Evolutionary conservation across 1,140 invertebrate species (phyloP).

Genomic region (Periplaneta americana): DNA sequence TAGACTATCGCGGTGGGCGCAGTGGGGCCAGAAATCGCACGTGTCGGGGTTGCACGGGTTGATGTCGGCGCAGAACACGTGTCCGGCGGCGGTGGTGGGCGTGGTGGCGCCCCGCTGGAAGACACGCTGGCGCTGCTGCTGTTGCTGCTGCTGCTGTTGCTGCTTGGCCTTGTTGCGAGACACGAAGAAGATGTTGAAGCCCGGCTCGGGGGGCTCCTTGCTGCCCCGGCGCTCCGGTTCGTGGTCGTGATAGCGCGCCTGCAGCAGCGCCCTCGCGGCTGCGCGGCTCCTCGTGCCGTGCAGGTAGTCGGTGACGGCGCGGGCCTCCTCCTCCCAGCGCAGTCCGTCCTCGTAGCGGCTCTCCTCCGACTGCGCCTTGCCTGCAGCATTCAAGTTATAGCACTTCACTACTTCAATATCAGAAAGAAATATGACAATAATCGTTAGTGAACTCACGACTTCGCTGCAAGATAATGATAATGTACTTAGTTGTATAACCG

Average conservation of each 20-base stretch:
- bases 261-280: slow-evolving; percentile 40
- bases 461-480: too few relatives aligned
- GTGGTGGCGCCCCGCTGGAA: slow-evolving; percentile 44
- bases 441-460: too few relatives aligned
- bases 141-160: slow-evolving; percentile 28
- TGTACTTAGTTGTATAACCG: too few relatives aligned
- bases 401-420: too few relatives aligned
- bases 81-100: slow-evolving; percentile 27
- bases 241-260: slow-evolving; percentile 39
- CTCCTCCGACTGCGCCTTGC: slow-evolving; percentile 40
- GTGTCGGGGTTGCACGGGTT: slow-evolving; percentile 43
- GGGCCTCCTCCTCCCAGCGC: slow-evolving; percentile 36
- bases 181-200: slow-evolving; percentile 44
- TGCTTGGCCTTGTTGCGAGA: slow-evolving; percentile 32
- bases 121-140: slow-evolving; percentile 27
- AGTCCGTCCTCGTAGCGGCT: slow-evolving; percentile 39
- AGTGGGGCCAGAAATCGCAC: slow-evolving; percentile 53
- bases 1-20: slow-evolving; percentile 40
- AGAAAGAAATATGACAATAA: too few relatives aligned
- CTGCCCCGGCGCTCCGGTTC: slow-evolving; percentile 25
- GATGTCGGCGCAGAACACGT: slow-evolving; percentile 31
- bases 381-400: too few relatives aligned
- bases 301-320: slow-evolving; percentile 48
- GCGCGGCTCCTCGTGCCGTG: slow-evolving; percentile 47
- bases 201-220: slow-evolving; percentile 1